phyloP scores from a whole-genome alignment of 2,113 vertebrate species.

The Chloropsis cyanopogon region DNA sequence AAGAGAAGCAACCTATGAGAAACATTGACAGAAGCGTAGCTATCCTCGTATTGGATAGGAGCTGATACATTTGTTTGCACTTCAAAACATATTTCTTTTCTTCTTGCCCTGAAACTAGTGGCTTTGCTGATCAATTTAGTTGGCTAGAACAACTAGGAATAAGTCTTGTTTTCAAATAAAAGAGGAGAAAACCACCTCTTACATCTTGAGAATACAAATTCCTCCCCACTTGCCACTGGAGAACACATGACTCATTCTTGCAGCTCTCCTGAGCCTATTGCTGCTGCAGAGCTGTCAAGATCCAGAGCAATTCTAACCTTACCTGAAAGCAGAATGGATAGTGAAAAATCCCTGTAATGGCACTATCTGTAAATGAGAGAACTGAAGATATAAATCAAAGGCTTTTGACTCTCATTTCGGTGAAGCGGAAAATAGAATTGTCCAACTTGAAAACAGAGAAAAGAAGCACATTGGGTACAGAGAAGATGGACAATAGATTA shows the following conservation, averaged over 20 bases:
- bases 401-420: conserved; percentile 28
- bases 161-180: background rate
- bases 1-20: background rate
- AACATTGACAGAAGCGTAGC: background rate
- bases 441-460: conserved; percentile 37
- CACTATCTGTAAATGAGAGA: conserved; percentile 33
- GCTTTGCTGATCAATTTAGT: background rate
- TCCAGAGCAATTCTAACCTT: conserved; percentile 33
- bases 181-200: background rate
- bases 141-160: background rate
- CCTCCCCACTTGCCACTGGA: background rate
- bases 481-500: conserved; percentile 18
- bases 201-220: background rate
- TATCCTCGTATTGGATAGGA: background rate
- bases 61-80: background rate
- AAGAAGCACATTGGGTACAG: background rate
- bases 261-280: conserved; percentile 26
- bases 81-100: background rate
- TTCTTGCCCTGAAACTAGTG: background rate
- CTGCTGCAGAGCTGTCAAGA: conserved; percentile 26
- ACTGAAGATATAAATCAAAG: conserved; percentile 39
- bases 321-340: conserved; percentile 31
- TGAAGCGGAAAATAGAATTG: conserved; percentile 16
- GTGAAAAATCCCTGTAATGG: conserved; percentile 29
- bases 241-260: conserved; percentile 29